Base-by-base conservation (phyloP, 2,113 vertebrate genomes). In the Todiramphus chloris region DNA sequence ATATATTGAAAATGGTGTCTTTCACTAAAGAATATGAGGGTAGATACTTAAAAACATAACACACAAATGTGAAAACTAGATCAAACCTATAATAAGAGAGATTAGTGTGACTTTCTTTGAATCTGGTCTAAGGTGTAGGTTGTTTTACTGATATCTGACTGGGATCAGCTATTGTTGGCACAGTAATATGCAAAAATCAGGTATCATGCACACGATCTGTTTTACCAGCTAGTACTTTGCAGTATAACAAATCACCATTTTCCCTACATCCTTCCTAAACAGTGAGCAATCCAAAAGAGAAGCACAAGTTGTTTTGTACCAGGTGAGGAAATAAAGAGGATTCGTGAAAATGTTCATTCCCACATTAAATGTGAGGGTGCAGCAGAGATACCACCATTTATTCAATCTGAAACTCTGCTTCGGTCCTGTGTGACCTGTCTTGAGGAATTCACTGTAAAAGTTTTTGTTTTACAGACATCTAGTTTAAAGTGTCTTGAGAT, bases 181-280 rank as follows among this genome's bases (percentile, higher is more conserved):
- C 20, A 43, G 60, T 37, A 81, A 84, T 76, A 87, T 27, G 41
- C 58, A 89, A 81, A 91, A 88, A n/a, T 33, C 18, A 39, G 5
- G 2, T 64, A 5, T 37, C 7, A 73, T 0, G 4, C 46, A 66
- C 9, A 16, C 4, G 31, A 41, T 39, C 19, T 68, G 39, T 51
- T 92, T 68, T 51, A 56, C 25, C 33, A 78, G 25, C 19, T 37
- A 48, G 2, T 19, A 44, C n/a, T 89, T 87, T 72, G 33, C 48
- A 83, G 41, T 81, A 64, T 4, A 62, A 66, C 30, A 90, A 73
- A 84, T 44, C 31, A 72, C 27, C 13, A 50, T 60, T 89, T 90
- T 11, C 15, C 21, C 39, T 78, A 41, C 27, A 56, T 13, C 11
- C 81, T 44, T 56, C 37, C 43, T 83, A 83, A 85, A 51, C 7